Percentiles rank a stretch among this genome's conserved stretches.
Evolutionary conservation across 2,113 vertebrate species (phyloP).

Genomic region (Cervus canadensis): DNA sequence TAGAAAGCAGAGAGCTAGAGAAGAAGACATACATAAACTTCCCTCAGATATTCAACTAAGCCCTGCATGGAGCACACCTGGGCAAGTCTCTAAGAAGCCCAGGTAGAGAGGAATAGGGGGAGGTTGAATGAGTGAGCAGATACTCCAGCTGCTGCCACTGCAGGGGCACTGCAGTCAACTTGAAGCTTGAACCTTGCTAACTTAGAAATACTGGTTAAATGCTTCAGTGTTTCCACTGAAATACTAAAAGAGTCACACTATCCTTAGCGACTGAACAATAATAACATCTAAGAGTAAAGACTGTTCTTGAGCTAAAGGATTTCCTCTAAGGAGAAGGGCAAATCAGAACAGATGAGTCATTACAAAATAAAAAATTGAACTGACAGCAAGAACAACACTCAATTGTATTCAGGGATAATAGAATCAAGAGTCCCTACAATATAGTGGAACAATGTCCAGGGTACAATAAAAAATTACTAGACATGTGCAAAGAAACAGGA

Average conservation of each 20-base stretch:
- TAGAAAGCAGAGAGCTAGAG: not conserved
- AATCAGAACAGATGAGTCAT: not conserved
- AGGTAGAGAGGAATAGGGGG: not conserved
- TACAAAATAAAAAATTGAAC: not conserved
- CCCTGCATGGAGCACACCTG: not conserved
- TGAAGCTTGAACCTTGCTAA: not conserved
- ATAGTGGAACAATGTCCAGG: not conserved
- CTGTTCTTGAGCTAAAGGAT: not conserved
- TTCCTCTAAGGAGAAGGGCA: not conserved
- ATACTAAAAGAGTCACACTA: not conserved
- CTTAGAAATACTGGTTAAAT: not conserved
- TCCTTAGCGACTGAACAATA: not conserved
- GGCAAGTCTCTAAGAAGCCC: not conserved
- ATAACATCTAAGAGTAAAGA: not conserved
- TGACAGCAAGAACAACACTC: not conserved
- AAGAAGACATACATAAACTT: not conserved
- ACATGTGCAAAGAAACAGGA: not conserved
- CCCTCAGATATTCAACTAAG: not conserved
- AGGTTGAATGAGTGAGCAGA: not conserved
- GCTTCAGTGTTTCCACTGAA: not conserved
- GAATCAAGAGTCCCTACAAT: not conserved
- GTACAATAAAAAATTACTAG: not conserved
- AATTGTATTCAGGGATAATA: not conserved
- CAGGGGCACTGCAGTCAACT: not conserved
- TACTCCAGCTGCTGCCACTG: not conserved